Conservation (phyloP, 2,113 vertebrate species). For the Malaclemys terrapin region DNA sequence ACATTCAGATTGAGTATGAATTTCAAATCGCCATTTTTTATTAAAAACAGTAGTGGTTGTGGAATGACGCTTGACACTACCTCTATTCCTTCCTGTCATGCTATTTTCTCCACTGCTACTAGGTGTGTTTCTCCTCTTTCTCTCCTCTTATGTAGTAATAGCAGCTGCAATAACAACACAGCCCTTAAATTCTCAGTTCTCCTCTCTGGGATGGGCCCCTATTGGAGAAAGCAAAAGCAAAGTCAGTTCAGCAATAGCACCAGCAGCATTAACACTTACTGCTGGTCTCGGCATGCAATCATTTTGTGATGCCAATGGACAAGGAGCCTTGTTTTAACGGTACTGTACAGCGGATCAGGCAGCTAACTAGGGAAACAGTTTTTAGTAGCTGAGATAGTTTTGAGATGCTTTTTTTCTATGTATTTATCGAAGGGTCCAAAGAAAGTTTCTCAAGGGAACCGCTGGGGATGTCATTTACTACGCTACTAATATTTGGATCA, state of each 20-base stretch:
- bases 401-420: background rate
- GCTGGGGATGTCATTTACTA: background rate
- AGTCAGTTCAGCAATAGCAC: background rate
- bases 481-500: background rate
- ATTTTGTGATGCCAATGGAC: background rate
- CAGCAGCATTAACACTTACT: background rate
- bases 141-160: background rate
- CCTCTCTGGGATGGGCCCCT: background rate
- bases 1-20: background rate
- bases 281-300: background rate
- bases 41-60: background rate
- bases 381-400: background rate
- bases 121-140: background rate
- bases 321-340: background rate
- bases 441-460: background rate
- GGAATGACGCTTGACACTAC: background rate
- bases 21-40: background rate
- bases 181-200: background rate
- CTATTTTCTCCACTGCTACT: background rate
- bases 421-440: background rate
- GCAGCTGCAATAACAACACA: background rate
- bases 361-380: background rate
- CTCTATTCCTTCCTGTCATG: background rate
- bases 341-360: background rate
- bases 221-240: background rate